Evolutionary conservation across 2,113 vertebrate species (phyloP).

Genomic region (Grallaria varia): DNA sequence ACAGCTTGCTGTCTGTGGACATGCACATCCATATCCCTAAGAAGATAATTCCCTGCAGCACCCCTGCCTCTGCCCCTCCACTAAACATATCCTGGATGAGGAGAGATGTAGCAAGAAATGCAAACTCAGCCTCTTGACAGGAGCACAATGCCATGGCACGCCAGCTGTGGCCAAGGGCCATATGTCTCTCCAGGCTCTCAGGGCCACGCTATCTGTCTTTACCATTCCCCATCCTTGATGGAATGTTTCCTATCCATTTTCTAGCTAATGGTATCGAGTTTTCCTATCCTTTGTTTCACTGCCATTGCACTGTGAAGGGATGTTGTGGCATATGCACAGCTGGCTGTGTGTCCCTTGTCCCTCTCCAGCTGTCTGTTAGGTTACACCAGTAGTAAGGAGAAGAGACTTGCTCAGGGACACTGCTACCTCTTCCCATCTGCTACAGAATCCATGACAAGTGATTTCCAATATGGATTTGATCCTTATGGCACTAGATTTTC

Average conservation of each 20-base stretch:
- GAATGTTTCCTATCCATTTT: not conserved
- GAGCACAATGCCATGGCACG: not conserved
- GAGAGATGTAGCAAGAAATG: not conserved
- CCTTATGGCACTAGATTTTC: not conserved
- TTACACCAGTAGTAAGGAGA: not conserved
- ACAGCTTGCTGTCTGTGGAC: not conserved
- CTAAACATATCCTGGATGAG: not conserved
- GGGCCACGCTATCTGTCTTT: not conserved
- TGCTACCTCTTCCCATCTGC: not conserved
- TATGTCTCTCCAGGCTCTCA: not conserved
- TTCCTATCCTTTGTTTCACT: not conserved
- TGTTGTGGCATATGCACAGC: not conserved
- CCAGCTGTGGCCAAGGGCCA: fast-evolving
- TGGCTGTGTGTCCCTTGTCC: not conserved
- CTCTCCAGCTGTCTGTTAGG: not conserved
- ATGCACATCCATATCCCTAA: not conserved
- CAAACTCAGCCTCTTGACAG: not conserved
- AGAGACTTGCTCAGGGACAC: not conserved
- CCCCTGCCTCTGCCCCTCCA: not conserved
- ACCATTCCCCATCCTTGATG: not conserved
- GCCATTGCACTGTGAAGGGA: not conserved
- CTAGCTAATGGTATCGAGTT: not conserved
- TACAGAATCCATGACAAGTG: not conserved
- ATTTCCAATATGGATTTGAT: not conserved
- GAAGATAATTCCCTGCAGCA: not conserved